These are phyloP conservation scores for Tribolium madens DNA, from an alignment of 1,140 invertebrate genomes.

Conservation along the genomic window DNA sequence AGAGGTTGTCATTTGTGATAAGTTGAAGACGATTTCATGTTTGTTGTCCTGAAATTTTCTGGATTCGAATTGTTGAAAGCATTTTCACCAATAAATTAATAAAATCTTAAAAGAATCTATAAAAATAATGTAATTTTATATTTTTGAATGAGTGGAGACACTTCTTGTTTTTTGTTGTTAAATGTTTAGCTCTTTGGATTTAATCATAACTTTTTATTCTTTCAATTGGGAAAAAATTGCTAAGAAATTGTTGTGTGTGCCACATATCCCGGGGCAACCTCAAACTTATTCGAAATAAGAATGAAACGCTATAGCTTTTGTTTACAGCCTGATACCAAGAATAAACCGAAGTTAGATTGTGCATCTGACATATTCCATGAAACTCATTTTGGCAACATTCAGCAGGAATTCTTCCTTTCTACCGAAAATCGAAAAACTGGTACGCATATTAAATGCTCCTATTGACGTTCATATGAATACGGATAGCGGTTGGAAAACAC, in stretches of 20 bases:
- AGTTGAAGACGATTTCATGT: no score
- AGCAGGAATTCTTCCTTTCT: conserved; percentile 12
- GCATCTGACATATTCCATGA: conserved; percentile 27
- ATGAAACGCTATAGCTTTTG: conserved; percentile 25
- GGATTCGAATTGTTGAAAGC: no score
- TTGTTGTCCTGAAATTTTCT: no score
- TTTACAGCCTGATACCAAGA: conserved; percentile 16
- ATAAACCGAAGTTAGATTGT: conserved; percentile 22
- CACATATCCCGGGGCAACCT: conserved; percentile 16
- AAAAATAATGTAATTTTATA: no score
- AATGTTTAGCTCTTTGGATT: not conserved
- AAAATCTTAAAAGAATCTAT: no score
- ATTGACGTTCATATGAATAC: conserved; percentile 40
- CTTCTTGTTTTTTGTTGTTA: not conserved
- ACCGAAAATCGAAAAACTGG: conserved; percentile 8
- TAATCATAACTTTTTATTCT: not conserved
- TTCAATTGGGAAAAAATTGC: not conserved
- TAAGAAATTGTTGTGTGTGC: not conserved
- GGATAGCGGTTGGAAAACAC: conserved; percentile 35
- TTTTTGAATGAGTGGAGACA: no score
- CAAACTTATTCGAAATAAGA: conserved; percentile 35
- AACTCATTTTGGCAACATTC: conserved; percentile 4
- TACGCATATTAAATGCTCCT: conserved; percentile 36
- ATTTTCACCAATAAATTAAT: no score
- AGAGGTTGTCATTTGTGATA: no score